Conservation (phyloP, 2,797 vertebrate genomes). For the Parotocinclus haroldoi region DNA sequence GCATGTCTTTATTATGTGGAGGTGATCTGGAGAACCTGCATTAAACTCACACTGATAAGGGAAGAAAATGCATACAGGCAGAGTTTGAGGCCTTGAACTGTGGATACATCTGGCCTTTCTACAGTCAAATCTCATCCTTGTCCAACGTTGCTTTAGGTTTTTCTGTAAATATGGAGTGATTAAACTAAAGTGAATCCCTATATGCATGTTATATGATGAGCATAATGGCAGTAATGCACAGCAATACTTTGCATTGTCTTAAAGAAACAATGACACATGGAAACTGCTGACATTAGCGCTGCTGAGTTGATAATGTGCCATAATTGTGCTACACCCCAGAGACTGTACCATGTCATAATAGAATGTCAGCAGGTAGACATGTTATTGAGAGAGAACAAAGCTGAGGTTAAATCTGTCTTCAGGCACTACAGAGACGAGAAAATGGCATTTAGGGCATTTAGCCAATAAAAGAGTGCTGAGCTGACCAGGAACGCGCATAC, state of each 20-base stretch:
- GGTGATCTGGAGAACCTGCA: too few relatives aligned
- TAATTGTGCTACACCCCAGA: neutral
- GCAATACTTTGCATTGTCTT: neutral
- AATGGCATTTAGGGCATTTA: slow-evolving; percentile 51
- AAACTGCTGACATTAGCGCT: neutral
- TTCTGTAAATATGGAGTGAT: too few relatives aligned
- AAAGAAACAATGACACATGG: neutral
- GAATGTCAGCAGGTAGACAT: slow-evolving; percentile 11
- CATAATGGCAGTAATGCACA: too few relatives aligned
- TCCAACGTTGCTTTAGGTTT: too few relatives aligned
- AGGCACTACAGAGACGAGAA: slow-evolving; percentile 26
- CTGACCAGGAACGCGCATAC: slow-evolving; percentile 23
- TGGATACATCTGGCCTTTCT: too few relatives aligned
- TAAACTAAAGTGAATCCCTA: too few relatives aligned
- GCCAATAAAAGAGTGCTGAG: slow-evolving; percentile 33
- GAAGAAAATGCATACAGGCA: too few relatives aligned
- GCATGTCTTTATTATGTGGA: too few relatives aligned
- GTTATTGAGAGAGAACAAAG: slow-evolving; percentile 14
- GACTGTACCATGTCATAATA: neutral
- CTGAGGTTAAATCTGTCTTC: slow-evolving; percentile 35
- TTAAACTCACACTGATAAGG: too few relatives aligned
- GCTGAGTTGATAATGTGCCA: neutral
- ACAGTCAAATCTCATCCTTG: too few relatives aligned
- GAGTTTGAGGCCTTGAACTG: too few relatives aligned
- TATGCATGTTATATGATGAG: too few relatives aligned